Base-by-base conservation (phyloP, 2,113 vertebrate genomes). In the Choloepus hoffmanni region DNA sequence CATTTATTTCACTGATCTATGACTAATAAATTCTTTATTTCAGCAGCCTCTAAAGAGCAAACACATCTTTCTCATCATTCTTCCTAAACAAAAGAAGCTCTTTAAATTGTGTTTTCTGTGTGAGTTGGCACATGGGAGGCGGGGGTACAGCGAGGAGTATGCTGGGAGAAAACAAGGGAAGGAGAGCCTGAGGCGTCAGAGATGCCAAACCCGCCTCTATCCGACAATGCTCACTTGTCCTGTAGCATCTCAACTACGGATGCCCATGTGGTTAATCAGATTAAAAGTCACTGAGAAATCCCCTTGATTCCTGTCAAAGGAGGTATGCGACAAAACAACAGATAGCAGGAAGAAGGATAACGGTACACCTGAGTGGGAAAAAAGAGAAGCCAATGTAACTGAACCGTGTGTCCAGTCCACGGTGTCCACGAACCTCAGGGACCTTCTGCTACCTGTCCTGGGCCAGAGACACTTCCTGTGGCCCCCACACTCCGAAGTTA, bases 251-350 rank as follows among this genome's bases (percentile, higher is more conserved):
- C 50, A 19, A 26, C 60, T 70, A 62, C 9, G 30, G 88, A 90
- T 82, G 91, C 70, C 45, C 90, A 33, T 50, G 33, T 81, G 72
- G 96, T 96, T 97, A 96, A 97, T 96, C 85, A 93, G 92, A 96
- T 95, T 92, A 94, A 97, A 96, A 95, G 68, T 88, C 96, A 96
- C 91, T n/a, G 93, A 96, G 65, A 95, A 94, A 55, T 7, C 92
- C 81, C 24, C 97, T 60, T 94, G 90, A 92, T 95, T 81, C 60
- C 2, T 89, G 95, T 93, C 90, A 98, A 95, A 94, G 15, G 92
- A 97, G 26, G 88, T 94, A 92, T 85, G 15, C 23, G 62, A 94
- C 16, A 21, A 78, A 72, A 73, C 30, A 36, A 23, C 15, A 19
- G 67, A 33, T 10, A 62, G 36, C 6, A 2, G 72, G 76, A 33